Evolutionary conservation across 2,888 invertebrate species (phyloP).

Genomic region (Drosophila monieri): DNA sequence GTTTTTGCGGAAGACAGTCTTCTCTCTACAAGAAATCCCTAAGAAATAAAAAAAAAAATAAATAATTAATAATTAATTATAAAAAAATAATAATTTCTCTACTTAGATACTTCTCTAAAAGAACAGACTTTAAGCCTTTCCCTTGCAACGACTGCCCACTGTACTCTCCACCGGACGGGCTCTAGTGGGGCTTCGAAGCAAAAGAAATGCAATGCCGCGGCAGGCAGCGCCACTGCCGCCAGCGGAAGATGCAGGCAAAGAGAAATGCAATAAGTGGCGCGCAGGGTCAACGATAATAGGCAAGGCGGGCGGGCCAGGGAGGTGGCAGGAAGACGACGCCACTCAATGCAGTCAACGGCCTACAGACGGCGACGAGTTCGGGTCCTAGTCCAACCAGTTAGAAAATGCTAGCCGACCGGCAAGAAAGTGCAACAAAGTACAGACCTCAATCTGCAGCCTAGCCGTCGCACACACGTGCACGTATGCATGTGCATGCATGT

Average conservation of each 20-base stretch:
- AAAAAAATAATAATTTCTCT: background rate
- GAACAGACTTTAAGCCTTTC: background rate
- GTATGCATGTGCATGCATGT: background rate
- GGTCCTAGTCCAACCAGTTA: constrained; percentile 67
- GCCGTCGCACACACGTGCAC: constrained; percentile 5
- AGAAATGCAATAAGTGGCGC: constrained; percentile 77
- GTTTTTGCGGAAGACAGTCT: constrained; percentile 37
- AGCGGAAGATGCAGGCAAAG: constrained; percentile 53
- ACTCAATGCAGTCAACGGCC: constrained; percentile 77
- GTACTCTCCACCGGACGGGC: constrained; percentile 55
- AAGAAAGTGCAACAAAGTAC: constrained; percentile 77
- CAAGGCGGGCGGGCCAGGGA: constrained; percentile 1
- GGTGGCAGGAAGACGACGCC: constrained; percentile 53
- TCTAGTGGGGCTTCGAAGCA: constrained; percentile 77
- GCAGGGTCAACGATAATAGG: constrained; percentile 77
- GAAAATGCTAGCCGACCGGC: constrained; percentile 60
- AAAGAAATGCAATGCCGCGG: constrained; percentile 67
- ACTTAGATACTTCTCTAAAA: background rate
- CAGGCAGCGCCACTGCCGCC: constrained; percentile 8
- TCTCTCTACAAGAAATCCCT: background rate
- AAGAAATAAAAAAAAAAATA: background rate
- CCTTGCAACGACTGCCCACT: constrained; percentile 10
- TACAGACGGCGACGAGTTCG: constrained; percentile 49
- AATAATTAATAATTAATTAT: background rate
- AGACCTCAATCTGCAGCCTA: constrained; percentile 69